Percentiles rank a stretch among this genome's conserved stretches.
Evolutionary conservation across 2,888 invertebrate genomes (phyloP).

Genomic region (Gisinianus flammeolus): DNA sequence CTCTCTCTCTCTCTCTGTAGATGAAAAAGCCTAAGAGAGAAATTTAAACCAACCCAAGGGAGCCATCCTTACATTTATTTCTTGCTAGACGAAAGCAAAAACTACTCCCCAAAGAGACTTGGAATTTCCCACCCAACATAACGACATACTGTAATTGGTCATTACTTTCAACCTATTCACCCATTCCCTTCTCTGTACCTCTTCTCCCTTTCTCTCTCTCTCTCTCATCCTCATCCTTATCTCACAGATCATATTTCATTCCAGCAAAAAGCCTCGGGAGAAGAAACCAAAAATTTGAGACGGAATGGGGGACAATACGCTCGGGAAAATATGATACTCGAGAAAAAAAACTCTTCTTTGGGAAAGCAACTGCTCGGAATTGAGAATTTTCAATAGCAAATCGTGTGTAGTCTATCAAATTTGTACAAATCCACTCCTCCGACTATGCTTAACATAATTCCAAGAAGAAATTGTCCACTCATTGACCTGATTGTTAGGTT

Average conservation of each 20-base stretch:
- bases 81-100: conserved; percentile 56
- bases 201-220: neutral
- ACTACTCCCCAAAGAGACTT: conserved; percentile 54
- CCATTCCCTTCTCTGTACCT: conserved; percentile 11
- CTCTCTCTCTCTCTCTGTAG: no score
- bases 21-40: conserved; percentile 36
- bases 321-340: neutral
- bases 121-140: conserved; percentile 49
- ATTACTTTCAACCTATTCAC: conserved; percentile 48
- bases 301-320: neutral
- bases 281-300: no score
- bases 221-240: neutral
- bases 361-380: neutral
- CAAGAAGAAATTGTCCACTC: no score
- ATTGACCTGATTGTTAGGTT: no score
- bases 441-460: no score
- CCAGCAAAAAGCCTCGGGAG: no score
- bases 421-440: no score
- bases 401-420: no score
- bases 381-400: no score
- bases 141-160: conserved; percentile 50
- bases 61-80: conserved; percentile 55
- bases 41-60: conserved; percentile 55
- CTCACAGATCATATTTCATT: neutral
- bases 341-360: neutral